Evolutionary conservation across 1,140 invertebrate genomes (phyloP), one percentile per base, ranked within the genome.

Genomic region (Drosophila repletoides): DNA sequence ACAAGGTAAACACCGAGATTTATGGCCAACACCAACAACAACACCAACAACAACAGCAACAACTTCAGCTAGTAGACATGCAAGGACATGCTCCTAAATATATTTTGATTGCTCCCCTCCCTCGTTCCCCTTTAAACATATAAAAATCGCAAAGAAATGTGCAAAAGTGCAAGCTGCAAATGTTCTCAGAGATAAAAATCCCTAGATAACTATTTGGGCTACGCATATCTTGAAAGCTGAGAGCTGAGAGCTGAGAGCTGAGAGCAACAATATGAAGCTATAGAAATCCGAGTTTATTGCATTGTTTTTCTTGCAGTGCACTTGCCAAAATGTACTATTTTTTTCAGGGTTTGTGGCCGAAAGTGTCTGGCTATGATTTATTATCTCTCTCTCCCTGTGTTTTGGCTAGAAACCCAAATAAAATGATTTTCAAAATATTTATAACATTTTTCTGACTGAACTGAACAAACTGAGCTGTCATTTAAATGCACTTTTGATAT

Each of bases 171-270:
- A 73, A 34, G 48, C 64, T 79, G 75, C 70, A 53, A 43, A 33
- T 38, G n/a, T 61, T 71, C 66, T n/a, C 53, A 73, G 24, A 56
- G 51, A 80, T 74, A 74, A 72, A 76, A 59, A 49, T 55, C 10
- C 33, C 24, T 7, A 48, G 38, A 48, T 38, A 55, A 66, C 31
- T 61, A 56, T 65, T 70, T 61, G 36, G 64, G n/a, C 22, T 46
- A 46, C 38, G 63, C 58, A 69, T 72, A 61, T 40, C 58, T 72
- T 63, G 31, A 55, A 63, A 17, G 10, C 46, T 45, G 28, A 26
- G 38, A 70, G 38, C 41, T 56, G 31, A 3, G 7, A 68, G 28
- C 68, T 58, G 72, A 72, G 51, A 24, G 14, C 15, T 14, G 31
- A n/a, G n/a, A n/a, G n/a, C n/a, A n/a, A n/a, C n/a, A n/a, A n/a